Base-by-base conservation (phyloP, 1,140 invertebrate genomes). In the Gryon sp. region DNA sequence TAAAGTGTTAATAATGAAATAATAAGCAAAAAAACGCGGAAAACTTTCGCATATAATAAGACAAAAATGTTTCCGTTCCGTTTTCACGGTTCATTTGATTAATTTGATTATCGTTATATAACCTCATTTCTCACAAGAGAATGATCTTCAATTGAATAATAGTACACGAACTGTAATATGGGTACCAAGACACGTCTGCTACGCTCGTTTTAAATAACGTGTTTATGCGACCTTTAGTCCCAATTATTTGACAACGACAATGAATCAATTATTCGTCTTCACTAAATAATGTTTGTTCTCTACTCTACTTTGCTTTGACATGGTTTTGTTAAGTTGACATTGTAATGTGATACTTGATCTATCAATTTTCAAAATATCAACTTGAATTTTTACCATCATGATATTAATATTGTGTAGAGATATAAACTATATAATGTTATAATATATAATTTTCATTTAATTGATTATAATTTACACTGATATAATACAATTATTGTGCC, bases 141-240 rank as follows among this genome's bases (percentile, higher is more conserved):
- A 72, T 72, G 62, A 53, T 62, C 46, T 46, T 72, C 68, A 72
- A 72, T 72, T 62, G 68, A 62, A 72, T 72, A 72, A 72, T 72
- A 55, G 68, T 53, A 62, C 48, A 62, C 55, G 52, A 60, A 60
- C 68, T 55, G 48, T 72, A 46, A 62, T 72, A 62, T 62, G 55
- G 66, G 55, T 53, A 60, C 46, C 55, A 70, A 70, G 66, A 70
- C 62, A 70, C 40, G 66, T 36, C 36, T 46, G 18, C 55, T 45
- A n/a, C 7, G 43, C 30, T 70, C 53, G 62, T 70, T 70, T 36
- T 70, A 62, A 70, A 62, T 62, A 55, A 53, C 50, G 46, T 70
- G 55, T 62, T 70, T 70, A 70, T 70, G 43, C 45, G 12, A 26
- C 45, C 65, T 60, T 34, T 69, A 69, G 52, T 69, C 53, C 43